These are phyloP conservation scores for Pocillopora damicornis DNA, from an alignment of 64 coral and sea anemone species.

Conservation along the genomic window DNA sequence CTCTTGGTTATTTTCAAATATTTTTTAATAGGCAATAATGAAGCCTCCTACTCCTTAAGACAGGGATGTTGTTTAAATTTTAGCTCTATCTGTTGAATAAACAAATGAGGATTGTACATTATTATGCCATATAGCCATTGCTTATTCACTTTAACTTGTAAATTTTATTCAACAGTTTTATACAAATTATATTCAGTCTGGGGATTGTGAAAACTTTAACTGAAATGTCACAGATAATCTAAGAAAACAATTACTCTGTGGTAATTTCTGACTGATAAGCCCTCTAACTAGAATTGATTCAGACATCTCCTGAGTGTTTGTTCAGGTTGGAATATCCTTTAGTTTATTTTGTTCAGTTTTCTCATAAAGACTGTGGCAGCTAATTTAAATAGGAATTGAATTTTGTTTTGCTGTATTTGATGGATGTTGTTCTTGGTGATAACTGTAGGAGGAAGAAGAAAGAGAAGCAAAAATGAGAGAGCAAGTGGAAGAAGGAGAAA, in stretches of 20 bases:
- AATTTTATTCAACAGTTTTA: neutral
- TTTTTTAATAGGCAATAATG: no score
- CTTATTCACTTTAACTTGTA: neutral
- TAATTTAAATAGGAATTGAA: neutral
- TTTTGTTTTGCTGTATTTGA: neutral
- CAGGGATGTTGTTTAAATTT: no score
- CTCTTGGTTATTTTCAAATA: no score
- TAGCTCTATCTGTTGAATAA: no score
- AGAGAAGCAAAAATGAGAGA: slow-evolving; percentile 67
- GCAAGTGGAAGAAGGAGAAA: slow-evolving; percentile 93
- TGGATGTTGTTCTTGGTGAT: neutral
- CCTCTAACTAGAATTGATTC: no score
- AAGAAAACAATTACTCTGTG: neutral
- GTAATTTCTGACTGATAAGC: no score
- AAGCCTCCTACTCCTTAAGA: no score
- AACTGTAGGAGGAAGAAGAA: slow-evolving; percentile 80
- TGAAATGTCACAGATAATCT: neutral
- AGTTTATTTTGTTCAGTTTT: neutral
- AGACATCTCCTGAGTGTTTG: no score
- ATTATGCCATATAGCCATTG: neutral
- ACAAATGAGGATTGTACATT: no score
- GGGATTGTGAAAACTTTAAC: neutral
- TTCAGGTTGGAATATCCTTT: no score
- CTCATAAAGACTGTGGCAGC: neutral
- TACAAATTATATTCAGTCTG: neutral